Base-by-base conservation (phyloP, 2,113 vertebrate genomes). In the Speoplatyrhinus poulsoni region DNA sequence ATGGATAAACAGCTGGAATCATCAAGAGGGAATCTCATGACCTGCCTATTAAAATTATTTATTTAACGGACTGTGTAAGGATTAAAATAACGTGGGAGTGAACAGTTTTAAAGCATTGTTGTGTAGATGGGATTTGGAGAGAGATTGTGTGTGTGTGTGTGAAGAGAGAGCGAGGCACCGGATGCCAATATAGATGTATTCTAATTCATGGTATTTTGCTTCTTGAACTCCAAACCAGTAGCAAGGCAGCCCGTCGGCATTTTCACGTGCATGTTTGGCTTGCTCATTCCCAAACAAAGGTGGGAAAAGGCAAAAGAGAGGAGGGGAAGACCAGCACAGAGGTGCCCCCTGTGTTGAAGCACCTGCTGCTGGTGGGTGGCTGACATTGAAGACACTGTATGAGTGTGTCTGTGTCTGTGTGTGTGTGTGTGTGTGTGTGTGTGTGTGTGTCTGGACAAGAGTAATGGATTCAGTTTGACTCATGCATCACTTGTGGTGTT, bases 321-420 rank as follows among this genome's bases (percentile, higher is more conserved):
- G 76, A 66, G 65, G 72, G 67, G 79, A 58, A n/a, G 6, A 48
- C 60, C 62, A 66, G 72, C 77, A 88, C 85, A 89, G 87, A 91
- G 85, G 79, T 86, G 80, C 57, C 65, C 79, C 85, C 86, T 90
- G 86, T 89, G 79, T 72, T 70, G 75, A 84, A 76, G 82, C 91
- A 92, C 91, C 91, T 91, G 91, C 91, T 84, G 90, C 86, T 85
- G 85, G 84, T 81, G 66, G 47, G 67, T 19, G 16, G 50, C 75
- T 69, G 83, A 82, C 73, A 83, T 70, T 11, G 82, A 82, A 73
- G 85, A 87, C 86, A 87, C 82, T 84, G 82, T 66, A 58, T 16
- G 80, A 63, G 76, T 83, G 80, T 87, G 54, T 56, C 33, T 19
- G 72, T 11, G 50, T 56, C 72, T 36, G 72, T 69, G 48, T 55